A percentile compares a stretch with the other conserved stretches of the same genome.
phyloP scores from a whole-genome alignment of 64 coral and sea anemone genomes.

The Platygyra sinensis region DNA sequence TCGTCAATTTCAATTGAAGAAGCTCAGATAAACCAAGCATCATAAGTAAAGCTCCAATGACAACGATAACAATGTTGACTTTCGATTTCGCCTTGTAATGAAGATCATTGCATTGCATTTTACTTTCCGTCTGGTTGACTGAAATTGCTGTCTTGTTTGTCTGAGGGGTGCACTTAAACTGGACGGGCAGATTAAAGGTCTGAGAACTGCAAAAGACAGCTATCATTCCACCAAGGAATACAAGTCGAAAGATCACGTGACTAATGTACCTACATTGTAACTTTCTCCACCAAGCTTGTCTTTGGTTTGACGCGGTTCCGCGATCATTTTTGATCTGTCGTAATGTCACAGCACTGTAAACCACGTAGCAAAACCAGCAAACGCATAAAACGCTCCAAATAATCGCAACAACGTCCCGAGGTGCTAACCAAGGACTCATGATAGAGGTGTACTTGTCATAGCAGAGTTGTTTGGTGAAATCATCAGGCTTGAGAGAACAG shows the following conservation, averaged over 20 bases:
- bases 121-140: neutral
- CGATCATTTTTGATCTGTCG: neutral
- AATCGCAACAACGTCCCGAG: neutral
- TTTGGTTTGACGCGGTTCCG: neutral
- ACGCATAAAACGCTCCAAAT: neutral
- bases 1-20: neutral
- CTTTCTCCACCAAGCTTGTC: neutral
- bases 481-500: neutral
- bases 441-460: neutral
- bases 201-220: neutral
- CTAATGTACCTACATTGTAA: neutral
- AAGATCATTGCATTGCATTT: neutral
- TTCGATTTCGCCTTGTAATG: conserved; percentile 2
- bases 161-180: neutral
- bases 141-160: neutral
- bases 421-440: neutral
- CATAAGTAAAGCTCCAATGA: neutral
- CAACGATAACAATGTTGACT: neutral
- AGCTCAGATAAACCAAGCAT: neutral
- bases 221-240: neutral
- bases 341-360: neutral
- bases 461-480: neutral
- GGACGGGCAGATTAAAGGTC: neutral
- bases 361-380: neutral
- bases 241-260: neutral